Conservation (phyloP, 2,797 vertebrate genomes). For the Megaceryle alcyon region DNA sequence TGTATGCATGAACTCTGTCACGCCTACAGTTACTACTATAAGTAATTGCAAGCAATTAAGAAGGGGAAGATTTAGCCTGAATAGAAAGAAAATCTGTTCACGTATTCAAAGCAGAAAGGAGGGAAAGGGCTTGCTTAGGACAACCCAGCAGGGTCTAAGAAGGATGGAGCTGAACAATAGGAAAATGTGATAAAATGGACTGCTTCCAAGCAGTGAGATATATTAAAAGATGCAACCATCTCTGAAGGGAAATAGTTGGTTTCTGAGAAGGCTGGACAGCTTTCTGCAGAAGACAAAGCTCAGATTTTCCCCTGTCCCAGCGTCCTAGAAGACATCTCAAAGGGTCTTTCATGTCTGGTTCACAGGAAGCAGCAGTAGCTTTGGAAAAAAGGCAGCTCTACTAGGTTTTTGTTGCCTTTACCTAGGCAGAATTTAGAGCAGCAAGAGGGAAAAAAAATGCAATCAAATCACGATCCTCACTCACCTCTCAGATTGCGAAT, state of each 20-base stretch:
- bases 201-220: conserved; percentile 10
- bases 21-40: conserved; percentile 30
- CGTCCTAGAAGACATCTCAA: not conserved
- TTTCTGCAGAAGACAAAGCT: conserved; percentile 7
- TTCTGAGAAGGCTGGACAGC: not conserved
- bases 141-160: not conserved
- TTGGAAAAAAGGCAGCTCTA: not conserved
- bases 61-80: conserved; percentile 25
- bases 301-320: not conserved
- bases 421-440: not conserved
- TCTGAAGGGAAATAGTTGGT: not conserved
- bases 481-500: conserved; percentile 97
- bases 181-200: not conserved
- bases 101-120: conserved; percentile 19
- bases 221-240: conserved; percentile 3
- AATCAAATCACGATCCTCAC: conserved; percentile 74
- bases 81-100: conserved; percentile 21
- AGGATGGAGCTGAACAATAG: conserved; percentile 13
- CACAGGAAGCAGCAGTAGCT: not conserved
- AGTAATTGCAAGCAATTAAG: conserved; percentile 55
- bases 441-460: not conserved
- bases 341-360: not conserved
- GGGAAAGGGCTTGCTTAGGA: conserved; percentile 20
- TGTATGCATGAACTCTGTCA: conserved; percentile 46
- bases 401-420: not conserved